Evolutionary conservation across 2,113 vertebrate genomes (phyloP).

Genomic region (Phyllostomus discolor): DNA sequence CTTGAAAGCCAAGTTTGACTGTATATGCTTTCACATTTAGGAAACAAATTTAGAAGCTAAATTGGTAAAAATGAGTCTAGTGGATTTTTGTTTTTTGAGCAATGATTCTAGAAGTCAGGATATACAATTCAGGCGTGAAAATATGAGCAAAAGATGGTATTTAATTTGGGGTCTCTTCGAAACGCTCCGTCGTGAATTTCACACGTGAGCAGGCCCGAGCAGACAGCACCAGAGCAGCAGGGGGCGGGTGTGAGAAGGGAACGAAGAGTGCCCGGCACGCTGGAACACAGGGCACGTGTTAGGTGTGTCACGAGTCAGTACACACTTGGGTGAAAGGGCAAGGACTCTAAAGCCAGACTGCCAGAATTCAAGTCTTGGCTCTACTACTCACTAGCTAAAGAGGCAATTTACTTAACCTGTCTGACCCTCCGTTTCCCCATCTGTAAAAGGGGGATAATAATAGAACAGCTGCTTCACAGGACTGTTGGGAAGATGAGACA

Average conservation of each 20-base stretch:
- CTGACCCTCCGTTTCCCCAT: background rate
- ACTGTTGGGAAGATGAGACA: background rate
- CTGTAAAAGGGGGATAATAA: background rate
- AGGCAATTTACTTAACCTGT: background rate
- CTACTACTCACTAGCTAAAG: background rate
- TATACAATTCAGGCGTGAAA: background rate
- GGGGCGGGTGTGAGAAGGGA: background rate
- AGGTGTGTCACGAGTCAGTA: background rate
- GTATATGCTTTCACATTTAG: background rate
- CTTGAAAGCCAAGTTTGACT: background rate
- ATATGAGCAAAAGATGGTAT: background rate
- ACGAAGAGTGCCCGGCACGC: background rate
- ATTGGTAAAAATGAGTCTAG: background rate
- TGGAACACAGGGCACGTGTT: background rate
- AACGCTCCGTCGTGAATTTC: background rate
- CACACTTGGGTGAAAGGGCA: background rate
- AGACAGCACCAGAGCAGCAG: background rate
- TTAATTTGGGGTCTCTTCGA: background rate
- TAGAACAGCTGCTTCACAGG: background rate
- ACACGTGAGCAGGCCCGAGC: background rate
- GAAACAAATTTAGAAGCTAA: conserved; percentile 6
- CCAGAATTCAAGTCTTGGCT: background rate
- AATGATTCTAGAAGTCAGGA: background rate
- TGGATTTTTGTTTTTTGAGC: background rate
- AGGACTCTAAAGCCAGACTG: background rate